Conservation (phyloP, 2,797 vertebrate genomes). For the Acanthis flammea region DNA sequence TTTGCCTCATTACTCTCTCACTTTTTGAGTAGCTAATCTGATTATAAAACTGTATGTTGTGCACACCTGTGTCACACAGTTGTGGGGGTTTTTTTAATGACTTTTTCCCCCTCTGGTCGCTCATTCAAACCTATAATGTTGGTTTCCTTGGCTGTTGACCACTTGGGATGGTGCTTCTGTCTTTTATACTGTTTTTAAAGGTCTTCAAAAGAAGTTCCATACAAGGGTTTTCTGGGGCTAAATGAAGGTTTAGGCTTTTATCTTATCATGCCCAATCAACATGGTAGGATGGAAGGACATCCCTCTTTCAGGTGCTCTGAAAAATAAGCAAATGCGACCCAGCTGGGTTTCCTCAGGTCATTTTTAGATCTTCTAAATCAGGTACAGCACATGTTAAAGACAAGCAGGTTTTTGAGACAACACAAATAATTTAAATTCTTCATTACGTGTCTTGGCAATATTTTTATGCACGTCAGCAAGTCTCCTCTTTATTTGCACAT, state of each 20-base stretch:
- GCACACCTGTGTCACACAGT: not conserved
- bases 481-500: not conserved
- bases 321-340: not conserved
- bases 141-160: not conserved
- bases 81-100: rapidly evolving
- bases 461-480: not conserved
- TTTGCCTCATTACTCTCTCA: not conserved
- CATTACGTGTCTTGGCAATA: not conserved
- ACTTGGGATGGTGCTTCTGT: not conserved
- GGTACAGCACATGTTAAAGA: not conserved
- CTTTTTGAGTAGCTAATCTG: not conserved
- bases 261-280: not conserved
- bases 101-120: not conserved
- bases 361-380: not conserved
- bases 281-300: not conserved
- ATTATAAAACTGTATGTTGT: not conserved
- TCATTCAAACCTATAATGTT: not conserved
- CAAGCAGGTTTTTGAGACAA: not conserved
- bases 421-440: not conserved
- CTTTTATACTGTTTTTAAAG: not conserved
- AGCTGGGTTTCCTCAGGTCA: not conserved
- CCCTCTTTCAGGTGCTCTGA: not conserved
- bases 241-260: not conserved
- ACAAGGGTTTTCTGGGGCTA: not conserved
- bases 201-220: not conserved